A percentile compares a stretch with the other conserved stretches of the same genome.
Evolutionary conservation across 1,140 invertebrate genomes (phyloP).

Genomic region (Drosophila tropicalis): DNA sequence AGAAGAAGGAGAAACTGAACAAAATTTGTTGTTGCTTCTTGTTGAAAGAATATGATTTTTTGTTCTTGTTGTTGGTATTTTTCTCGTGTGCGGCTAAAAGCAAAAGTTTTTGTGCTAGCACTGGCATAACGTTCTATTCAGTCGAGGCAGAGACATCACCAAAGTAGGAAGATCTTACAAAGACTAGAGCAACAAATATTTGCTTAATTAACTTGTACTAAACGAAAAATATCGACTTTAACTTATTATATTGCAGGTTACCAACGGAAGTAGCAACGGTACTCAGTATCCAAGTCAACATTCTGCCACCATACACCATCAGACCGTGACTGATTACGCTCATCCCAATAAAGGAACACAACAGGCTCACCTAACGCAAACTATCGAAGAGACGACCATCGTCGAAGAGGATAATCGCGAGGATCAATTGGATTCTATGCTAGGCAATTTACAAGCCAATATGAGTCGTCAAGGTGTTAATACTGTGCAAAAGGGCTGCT

Average conservation of each 20-base stretch:
- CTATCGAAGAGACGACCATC: conserved; percentile 83
- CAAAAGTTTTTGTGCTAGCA: conserved; percentile 74
- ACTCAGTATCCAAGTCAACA: conserved; percentile 42
- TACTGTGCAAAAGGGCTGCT: conserved; percentile 98
- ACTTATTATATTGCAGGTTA: conserved; percentile 83
- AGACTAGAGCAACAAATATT: background rate
- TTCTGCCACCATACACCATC: conserved; percentile 83
- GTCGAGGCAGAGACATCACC: conserved; percentile 77
- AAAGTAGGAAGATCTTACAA: conserved; percentile 48
- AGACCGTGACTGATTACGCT: conserved; percentile 89
- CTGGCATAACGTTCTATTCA: conserved; percentile 83
- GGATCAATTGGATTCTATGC: conserved; percentile 95
- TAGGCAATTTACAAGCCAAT: conserved; percentile 90
- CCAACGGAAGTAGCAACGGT: conserved; percentile 76
- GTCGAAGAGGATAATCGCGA: conserved; percentile 73
- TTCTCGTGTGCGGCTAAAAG: conserved; percentile 60
- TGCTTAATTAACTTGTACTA: background rate
- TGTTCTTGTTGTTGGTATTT: conserved; percentile 23
- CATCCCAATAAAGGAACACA: conserved; percentile 87
- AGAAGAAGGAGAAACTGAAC: conserved; percentile 43
- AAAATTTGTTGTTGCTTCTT: conserved; percentile 53
- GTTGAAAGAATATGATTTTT: conserved; percentile 14
- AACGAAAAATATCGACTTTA: too few species aligned
- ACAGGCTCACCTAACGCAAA: conserved; percentile 83
- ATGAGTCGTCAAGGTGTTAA: conserved; percentile 98